Conservation (phyloP, 2,113 vertebrate species). For the Epinephelus lanceolatus region DNA sequence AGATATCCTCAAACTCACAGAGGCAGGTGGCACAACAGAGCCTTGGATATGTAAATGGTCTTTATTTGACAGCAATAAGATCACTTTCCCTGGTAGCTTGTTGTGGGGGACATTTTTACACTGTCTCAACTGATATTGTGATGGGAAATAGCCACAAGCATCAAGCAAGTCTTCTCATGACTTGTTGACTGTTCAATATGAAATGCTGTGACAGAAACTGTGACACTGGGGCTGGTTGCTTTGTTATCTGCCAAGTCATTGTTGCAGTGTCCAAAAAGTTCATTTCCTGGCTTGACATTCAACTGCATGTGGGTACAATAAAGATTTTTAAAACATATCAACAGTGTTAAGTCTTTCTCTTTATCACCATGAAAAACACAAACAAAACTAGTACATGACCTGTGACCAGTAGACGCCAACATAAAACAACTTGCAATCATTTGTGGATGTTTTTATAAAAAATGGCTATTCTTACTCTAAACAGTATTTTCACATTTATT, state of each 20-base stretch:
- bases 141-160: background rate
- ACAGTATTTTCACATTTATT: background rate
- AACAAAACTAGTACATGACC: background rate
- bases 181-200: too few relatives aligned
- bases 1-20: background rate
- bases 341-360: background rate
- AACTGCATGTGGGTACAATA: background rate
- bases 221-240: background rate
- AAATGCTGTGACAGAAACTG: too few relatives aligned
- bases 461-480: background rate
- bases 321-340: background rate
- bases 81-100: background rate
- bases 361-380: background rate
- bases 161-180: background rate
- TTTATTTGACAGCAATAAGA: background rate
- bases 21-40: background rate
- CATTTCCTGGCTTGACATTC: background rate
- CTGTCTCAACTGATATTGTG: background rate
- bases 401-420: background rate
- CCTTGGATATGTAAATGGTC: background rate
- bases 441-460: too few relatives aligned
- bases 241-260: background rate
- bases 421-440: background rate
- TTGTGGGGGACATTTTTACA: background rate
- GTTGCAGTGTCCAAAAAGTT: background rate